phyloP scores from a whole-genome alignment of 2,113 vertebrate genomes.

The Okapia johnstoni region DNA sequence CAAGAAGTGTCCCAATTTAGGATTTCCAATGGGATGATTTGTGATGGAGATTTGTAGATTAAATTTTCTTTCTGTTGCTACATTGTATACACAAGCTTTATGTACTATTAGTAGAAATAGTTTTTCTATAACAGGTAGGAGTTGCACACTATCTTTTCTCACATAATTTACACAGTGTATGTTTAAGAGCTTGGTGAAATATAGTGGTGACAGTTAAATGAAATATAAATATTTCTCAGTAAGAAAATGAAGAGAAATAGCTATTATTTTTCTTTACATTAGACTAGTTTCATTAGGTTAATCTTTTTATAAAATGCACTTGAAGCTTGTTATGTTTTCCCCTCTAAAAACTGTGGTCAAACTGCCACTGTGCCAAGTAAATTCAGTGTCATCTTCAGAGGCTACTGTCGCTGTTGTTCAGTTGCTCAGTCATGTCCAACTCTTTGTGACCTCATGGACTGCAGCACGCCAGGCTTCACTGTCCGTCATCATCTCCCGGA shows the following conservation, averaged over 20 bases:
- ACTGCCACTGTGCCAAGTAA: background rate
- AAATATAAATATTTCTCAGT: background rate
- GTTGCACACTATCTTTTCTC: background rate
- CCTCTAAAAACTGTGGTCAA: background rate
- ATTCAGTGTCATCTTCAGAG: background rate
- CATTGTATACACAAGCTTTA: background rate
- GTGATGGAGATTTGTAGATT: background rate
- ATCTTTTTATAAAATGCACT: background rate
- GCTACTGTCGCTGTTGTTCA: background rate
- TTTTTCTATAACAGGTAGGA: background rate
- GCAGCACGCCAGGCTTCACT: background rate
- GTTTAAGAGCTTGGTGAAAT: background rate
- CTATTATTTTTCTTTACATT: background rate
- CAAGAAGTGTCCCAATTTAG: background rate
- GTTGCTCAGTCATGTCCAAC: accelerated
- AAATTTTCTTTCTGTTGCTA: background rate
- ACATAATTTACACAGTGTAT: background rate
- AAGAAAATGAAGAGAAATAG: background rate
- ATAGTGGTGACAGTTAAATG: background rate
- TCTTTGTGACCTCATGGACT: background rate
- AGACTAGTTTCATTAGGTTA: background rate
- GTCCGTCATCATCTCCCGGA: background rate
- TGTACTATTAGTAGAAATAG: background rate
- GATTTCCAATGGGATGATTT: background rate
- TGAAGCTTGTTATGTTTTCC: background rate